Evolutionary conservation across 37 sponge, comb jelly and placozoan species (phyloP).

Genomic region (Aplysina aerophoba): DNA sequence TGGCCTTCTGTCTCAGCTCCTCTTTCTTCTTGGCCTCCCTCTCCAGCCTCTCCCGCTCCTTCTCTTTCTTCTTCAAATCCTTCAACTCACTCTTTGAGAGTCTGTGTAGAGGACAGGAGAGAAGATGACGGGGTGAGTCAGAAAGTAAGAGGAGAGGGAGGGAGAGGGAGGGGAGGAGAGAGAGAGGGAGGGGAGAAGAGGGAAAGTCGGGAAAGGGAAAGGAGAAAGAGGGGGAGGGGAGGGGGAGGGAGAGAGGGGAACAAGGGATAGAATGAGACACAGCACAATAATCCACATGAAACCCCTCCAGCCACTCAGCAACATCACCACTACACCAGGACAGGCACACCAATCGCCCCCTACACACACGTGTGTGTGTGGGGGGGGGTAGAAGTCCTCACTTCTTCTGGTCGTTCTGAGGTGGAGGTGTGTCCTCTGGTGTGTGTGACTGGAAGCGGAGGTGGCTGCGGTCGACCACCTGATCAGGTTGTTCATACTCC

Average conservation of each 20-base stretch:
- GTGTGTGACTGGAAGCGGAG: not conserved
- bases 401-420: not conserved
- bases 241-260: constrained; percentile 16
- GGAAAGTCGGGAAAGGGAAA: not conserved
- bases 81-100: constrained; percentile 4
- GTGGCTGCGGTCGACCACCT: not conserved
- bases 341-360: too few species aligned
- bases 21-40: constrained; percentile 55
- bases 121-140: not conserved
- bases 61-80: constrained; percentile 26
- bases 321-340: too few species aligned
- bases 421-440: not conserved
- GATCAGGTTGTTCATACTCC: not conserved
- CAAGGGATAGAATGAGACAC: not conserved
- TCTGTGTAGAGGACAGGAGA: constrained; percentile 10
- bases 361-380: too few species aligned
- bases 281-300: too few species aligned
- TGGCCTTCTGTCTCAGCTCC: constrained; percentile 29
- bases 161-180: constrained; percentile 10
- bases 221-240: constrained; percentile 8
- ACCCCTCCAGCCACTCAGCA: too few species aligned
- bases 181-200: not conserved
- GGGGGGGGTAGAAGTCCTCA: not conserved
- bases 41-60: constrained; percentile 46
- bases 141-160: not conserved